Base-by-base conservation (phyloP, 2,113 vertebrate genomes). In the Limanda limanda region DNA sequence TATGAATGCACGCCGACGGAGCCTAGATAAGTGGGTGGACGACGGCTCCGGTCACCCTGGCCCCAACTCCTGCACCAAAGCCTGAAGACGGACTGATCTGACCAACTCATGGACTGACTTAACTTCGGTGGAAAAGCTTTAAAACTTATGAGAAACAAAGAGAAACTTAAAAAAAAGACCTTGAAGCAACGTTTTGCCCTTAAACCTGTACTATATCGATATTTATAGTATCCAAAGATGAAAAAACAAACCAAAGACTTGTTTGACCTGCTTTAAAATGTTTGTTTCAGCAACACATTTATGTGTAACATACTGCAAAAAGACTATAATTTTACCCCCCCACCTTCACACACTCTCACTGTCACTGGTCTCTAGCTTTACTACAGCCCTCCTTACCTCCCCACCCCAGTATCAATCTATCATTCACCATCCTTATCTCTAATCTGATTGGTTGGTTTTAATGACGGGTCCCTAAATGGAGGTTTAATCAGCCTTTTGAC, bases 201-300 rank as follows among this genome's bases (percentile, higher is more conserved):
- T 97, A 94, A 94, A 96, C 97, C 95, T 97, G 96, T 97, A 95
- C 94, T 93, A 93, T 94, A 96, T 93, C 89, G 94, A 96, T 98
- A 97, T 99, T 98, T 99, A 98, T 99, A 97, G 95, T 93, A 96
- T 96, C 96, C 97, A 97, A 97, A 98, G 96, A 98, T 93, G 97
- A 98, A 96, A 97, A 96, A 96, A 95, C 96, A 92, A 98, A 98
- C 97, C 97, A 99, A 99, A 99, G 97, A 98, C 96, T 96, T 92
- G 93, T 95, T 96, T 96, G 93, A 96, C 95, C 95, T 97, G 95
- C 96, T 96, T 96, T 95, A 90, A 91, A 94, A 93, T 96, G 94
- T 96, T 96, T 95, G 93, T 95, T 91, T 97, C 86, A 92, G 93
- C 95, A 94, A 96, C 94, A 95, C 93, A 92, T 54, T 95, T 96